Percentiles rank a stretch among this genome's conserved stretches.
Conservation (phyloP, 2,797 vertebrate genomes). For the Intellagama lesueurii region DNA sequence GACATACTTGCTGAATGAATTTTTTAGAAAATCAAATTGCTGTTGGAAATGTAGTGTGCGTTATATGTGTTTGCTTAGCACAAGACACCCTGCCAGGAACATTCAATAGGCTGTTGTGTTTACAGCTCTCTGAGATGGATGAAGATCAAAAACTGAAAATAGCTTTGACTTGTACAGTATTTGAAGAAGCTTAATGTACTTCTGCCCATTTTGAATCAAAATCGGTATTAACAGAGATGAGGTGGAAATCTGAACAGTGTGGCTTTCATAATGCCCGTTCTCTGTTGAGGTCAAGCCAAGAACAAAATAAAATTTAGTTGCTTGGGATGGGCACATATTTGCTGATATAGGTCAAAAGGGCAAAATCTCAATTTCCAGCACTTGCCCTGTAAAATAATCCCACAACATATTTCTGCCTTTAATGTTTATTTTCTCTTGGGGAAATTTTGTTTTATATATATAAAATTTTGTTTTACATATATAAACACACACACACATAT, state of each 20-base stretch:
- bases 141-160: constrained; percentile 48
- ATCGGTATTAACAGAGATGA: constrained; percentile 19
- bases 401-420: constrained; percentile 52
- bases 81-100: constrained; percentile 44
- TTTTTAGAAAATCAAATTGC: neutral
- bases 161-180: neutral
- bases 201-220: constrained; percentile 33
- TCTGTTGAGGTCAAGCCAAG: constrained; percentile 35
- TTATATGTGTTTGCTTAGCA: constrained; percentile 28
- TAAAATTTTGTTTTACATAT: neutral
- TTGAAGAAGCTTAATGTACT: constrained; percentile 33
- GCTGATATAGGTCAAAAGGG: constrained; percentile 56
- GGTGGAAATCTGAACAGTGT: neutral
- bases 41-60: neutral
- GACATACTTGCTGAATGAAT: neutral
- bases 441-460: constrained; percentile 55
- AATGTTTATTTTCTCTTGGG: constrained; percentile 57
- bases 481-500: too few relatives aligned
- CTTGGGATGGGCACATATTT: constrained; percentile 44
- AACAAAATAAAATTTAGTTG: constrained; percentile 41
- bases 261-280: constrained; percentile 16
- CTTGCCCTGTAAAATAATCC: constrained; percentile 47
- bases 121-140: constrained; percentile 43
- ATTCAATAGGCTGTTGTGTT: constrained; percentile 37
- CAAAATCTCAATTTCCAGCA: constrained; percentile 56